Conservation (phyloP, 2,888 invertebrate species). For the Erebia epiphron region DNA sequence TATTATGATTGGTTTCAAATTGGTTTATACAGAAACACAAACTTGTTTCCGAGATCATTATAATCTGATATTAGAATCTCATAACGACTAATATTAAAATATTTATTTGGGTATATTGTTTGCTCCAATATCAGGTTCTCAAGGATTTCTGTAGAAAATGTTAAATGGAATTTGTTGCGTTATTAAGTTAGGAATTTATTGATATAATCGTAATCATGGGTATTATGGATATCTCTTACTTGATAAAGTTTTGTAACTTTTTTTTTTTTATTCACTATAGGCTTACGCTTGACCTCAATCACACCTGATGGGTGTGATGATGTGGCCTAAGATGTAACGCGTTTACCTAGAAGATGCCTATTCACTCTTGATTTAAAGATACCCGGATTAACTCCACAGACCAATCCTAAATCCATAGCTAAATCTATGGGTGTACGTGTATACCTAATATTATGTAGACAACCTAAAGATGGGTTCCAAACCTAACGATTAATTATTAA, state of each 20-base stretch:
- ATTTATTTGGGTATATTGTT: neutral
- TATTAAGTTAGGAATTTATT: neutral
- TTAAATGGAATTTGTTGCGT: neutral
- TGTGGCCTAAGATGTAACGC: no score
- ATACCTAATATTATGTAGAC: no score
- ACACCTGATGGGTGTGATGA: no score
- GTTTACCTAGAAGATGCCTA: no score
- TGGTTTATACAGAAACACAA: constrained; percentile 1
- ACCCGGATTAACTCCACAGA: no score
- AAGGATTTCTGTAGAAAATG: neutral
- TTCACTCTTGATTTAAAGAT: no score
- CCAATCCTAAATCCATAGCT: no score
- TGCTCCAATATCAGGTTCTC: constrained; percentile 1
- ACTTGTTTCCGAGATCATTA: constrained; percentile 1
- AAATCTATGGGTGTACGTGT: no score
- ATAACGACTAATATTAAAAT: neutral
- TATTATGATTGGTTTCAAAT: constrained; percentile 9
- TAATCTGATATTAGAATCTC: neutral
- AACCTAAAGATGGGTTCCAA: no score
- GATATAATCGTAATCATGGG: neutral
- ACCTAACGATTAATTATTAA: no score
- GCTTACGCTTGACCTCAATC: no score
- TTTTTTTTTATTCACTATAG: no score
- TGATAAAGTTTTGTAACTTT: neutral
- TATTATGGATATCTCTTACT: neutral